Evolutionary conservation across 2,888 invertebrate genomes (phyloP), one percentile per base, ranked within the genome.

Genomic region (Octodonta nipae): DNA sequence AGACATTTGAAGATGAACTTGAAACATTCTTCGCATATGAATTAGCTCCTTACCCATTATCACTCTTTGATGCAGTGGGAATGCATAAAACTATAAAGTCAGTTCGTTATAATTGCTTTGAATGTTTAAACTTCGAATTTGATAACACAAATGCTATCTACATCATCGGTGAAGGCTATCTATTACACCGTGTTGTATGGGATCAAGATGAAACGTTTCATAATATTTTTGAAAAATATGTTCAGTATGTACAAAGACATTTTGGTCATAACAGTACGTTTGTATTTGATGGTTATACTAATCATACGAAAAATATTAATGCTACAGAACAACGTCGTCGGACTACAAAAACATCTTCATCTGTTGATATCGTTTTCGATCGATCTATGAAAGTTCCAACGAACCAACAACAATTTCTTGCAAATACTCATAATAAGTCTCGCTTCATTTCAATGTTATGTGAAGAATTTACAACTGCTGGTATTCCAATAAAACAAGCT

Each of bases 381-480:
- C 20, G n/a, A 20, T n/a, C n/a, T 20, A 20, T 20, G 20, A 7
- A 6, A 20, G 20, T 20, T 20, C n/a, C n/a, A 20, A 20, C 20
- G n/a, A 20, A 20, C 6, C 41, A 45, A 45, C 38, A 43, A 20
- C 30, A 43, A 41, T 50, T 51, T 44, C 38, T 53, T 40, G 15
- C 47, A 36, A 53, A 51, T 45, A 47, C 34, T 28, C 43, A 52
- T 27, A n/a, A n/a, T n/a, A 52, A 54, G 36, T 46, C 44, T 49
- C 44, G 51, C 26, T 47, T 54, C n/a, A 53, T 55, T 49, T 44
- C 36, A 26, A 42, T 49, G 41, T 33, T 47, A 11, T 33, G 25
- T 28, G 33, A 42, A 26, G 37, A 38, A 33, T 47, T 54, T 42
- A 45, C 45, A 2, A 33, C 47, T 44, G 49, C 42, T 32, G 49